Evolutionary conservation across 2,888 invertebrate species (phyloP), one percentile per base, ranked within the genome.

Genomic region (Stratiomys singularior): DNA sequence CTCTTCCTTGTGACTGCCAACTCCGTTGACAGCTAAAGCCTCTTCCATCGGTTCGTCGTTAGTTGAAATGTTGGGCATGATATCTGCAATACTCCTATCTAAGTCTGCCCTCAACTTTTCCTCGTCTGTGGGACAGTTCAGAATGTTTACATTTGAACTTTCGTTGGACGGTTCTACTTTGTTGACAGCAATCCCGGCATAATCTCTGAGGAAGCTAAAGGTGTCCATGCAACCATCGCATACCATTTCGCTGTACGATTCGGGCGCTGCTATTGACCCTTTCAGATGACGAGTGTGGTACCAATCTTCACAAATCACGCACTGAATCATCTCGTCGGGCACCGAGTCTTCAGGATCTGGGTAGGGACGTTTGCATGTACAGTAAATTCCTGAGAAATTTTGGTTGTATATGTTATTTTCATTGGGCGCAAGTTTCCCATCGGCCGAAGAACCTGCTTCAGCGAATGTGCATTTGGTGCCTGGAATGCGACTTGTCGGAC

Each of bases 281-380:
- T 91, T 91, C 80, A 95, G 88, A 86, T 96, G 95, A 82, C 92
- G 87, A 28, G 93, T 90, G 88, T 99, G 99, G 83, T 93, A 96
- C 99, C 99, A 99, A 86, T 99, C 99, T 86, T 99, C 99, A 86
- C 99, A 99, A 76, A 98, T 88, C 63, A 95, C 90, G 84, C 99
- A 99, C 85, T 99, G 99, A 69, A 98, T 92, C 98, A 99, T 99
- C 82, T 95, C 94, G 88, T 97, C 97, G 76, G 93, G 93, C 47
- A 90, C 87, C 3, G 90, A 89, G 84, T 92, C 91, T 11, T 97
- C 96, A 0, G 94, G 93, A 87, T 99, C 98, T 13, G 99, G 99
- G 87, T 98, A 99, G 0, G 98, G 98, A 76, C 96, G 90, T 56
- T 92, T 89, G 85, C 99, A 99, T 13, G 88, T 91, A 85, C 99